phyloP scores from a whole-genome alignment of 2,797 vertebrate species.

The Sebastes aleutianus region DNA sequence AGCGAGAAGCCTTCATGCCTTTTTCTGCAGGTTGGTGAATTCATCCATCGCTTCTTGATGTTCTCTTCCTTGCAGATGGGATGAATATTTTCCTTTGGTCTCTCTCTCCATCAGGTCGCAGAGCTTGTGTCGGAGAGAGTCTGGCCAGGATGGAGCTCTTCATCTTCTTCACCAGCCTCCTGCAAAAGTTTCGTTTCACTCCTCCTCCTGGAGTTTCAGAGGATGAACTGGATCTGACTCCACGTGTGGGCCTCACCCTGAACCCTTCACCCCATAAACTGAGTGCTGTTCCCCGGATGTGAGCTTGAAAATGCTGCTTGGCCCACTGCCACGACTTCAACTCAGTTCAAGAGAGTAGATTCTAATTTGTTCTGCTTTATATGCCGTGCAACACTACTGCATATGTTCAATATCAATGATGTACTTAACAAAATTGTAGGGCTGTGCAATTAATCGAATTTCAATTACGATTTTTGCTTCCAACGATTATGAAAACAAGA shows the following conservation, averaged over 20 bases:
- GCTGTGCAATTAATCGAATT: too few species aligned
- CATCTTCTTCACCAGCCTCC: slow-evolving; percentile 2
- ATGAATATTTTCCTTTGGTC: background rate
- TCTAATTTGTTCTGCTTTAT: too few species aligned
- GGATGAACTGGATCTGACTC: slow-evolving; percentile 18
- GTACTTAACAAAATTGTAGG: too few species aligned
- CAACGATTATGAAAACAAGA: too few species aligned
- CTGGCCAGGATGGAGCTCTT: slow-evolving; percentile 26
- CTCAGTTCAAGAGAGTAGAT: too few species aligned
- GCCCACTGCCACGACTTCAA: background rate
- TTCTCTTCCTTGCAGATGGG: background rate
- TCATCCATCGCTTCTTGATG: accelerated
- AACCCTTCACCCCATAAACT: slow-evolving; percentile 6
- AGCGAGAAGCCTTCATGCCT: slow-evolving; percentile 72
- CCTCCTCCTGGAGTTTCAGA: slow-evolving; percentile 12
- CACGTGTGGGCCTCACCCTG: background rate
- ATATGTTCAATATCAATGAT: too few species aligned
- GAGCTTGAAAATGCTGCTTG: background rate
- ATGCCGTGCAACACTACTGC: too few species aligned
- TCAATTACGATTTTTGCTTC: too few species aligned
- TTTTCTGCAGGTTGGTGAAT: slow-evolving; percentile 76
- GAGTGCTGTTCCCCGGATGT: background rate
- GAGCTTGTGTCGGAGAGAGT: slow-evolving; percentile 1
- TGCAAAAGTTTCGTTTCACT: slow-evolving; percentile 8
- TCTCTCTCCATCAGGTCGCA: background rate